A percentile compares a stretch with the other conserved stretches of the same genome.
phyloP scores from a whole-genome alignment of 2,888 invertebrate species.

The Chelonus formosanus region DNA sequence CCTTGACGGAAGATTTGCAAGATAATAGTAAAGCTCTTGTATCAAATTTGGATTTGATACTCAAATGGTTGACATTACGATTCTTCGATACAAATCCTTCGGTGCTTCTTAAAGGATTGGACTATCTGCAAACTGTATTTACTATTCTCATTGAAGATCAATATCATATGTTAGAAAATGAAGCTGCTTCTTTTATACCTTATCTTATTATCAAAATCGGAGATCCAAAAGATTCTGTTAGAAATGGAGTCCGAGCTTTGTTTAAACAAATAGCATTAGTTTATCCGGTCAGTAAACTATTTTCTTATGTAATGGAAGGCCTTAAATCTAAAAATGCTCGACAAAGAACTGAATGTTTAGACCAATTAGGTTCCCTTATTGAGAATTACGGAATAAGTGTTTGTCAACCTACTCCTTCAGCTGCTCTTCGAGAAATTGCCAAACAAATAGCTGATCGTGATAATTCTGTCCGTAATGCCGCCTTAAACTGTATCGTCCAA shows the following conservation, averaged over 20 bases:
- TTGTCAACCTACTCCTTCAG: constrained; percentile 81
- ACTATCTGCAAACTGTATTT: constrained; percentile 88
- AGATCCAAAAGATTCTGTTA: constrained; percentile 94
- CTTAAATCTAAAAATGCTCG: constrained; percentile 96
- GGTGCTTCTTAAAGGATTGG: constrained; percentile 93
- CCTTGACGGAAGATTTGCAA: constrained; percentile 82
- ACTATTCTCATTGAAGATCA: constrained; percentile 79
- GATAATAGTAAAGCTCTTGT: constrained; percentile 83
- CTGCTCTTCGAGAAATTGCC: constrained; percentile 88
- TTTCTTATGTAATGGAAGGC: constrained; percentile 92
- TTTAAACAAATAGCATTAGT: constrained; percentile 86
- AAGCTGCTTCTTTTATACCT: constrained; percentile 93
- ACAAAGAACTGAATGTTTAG: constrained; percentile 95
- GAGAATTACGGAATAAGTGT: constrained; percentile 85
- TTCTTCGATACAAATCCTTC: constrained; percentile 99
- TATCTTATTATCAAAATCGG: constrained; percentile 95
- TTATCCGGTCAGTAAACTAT: constrained; percentile 89
- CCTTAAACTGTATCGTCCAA: constrained; percentile 91
- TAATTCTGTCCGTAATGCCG: constrained; percentile 94
- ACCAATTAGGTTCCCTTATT: constrained; percentile 87
- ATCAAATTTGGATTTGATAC: constrained; percentile 90
- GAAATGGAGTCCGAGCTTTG: constrained; percentile 86
- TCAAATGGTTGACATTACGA: constrained; percentile 95
- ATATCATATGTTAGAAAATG: constrained; percentile 88
- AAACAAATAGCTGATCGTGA: constrained; percentile 96